phyloP scores from a whole-genome alignment of 2,113 vertebrate genomes.

The Telmatochromis sp. region DNA sequence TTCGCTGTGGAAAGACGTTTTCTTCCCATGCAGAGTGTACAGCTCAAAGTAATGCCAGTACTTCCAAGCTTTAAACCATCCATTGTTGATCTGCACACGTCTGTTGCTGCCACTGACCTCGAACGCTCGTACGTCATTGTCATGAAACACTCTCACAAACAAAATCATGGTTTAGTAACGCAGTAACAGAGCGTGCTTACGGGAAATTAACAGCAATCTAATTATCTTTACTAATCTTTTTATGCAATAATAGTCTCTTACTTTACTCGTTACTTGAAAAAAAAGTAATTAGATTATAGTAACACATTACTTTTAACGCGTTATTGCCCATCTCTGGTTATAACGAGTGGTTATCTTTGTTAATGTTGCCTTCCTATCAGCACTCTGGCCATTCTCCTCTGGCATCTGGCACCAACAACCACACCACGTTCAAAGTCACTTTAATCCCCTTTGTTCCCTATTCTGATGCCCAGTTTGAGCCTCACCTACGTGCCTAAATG shows the following conservation, averaged over 20 bases:
- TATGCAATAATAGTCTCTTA: neutral
- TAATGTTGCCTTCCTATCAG: neutral
- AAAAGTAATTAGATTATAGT: neutral
- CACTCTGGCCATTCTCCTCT: neutral
- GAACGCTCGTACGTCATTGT: neutral
- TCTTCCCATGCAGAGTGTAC: neutral
- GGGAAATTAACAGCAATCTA: accelerated
- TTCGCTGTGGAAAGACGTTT: neutral
- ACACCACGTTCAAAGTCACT: neutral
- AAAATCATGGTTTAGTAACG: neutral
- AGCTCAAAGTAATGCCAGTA: neutral
- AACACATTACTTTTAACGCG: neutral
- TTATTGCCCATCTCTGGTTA: accelerated
- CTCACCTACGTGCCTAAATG: neutral
- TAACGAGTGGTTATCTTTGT: neutral
- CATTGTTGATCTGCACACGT: neutral
- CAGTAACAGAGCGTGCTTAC: accelerated
- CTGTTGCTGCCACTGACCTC: neutral
- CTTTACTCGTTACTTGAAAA: neutral
- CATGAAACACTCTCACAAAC: neutral
- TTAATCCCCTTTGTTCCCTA: neutral
- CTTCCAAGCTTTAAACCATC: neutral
- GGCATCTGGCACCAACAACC: neutral
- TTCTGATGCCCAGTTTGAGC: neutral
- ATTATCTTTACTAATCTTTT: neutral